Evolutionary conservation across 1,140 invertebrate species (phyloP).

Genomic region (Akabosia matsudoensis): DNA sequence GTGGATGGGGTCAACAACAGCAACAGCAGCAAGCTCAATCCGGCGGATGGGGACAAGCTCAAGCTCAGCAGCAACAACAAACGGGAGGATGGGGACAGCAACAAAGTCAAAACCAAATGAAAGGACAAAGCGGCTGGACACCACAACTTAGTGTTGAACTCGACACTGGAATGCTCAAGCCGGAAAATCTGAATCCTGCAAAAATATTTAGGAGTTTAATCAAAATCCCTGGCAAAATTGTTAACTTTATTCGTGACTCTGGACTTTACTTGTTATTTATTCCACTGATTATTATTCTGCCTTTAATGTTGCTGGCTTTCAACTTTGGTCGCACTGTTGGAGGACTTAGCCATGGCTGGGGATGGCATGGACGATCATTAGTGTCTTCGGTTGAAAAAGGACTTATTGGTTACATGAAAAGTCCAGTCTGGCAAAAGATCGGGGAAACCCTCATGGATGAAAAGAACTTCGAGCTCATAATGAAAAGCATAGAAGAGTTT

Average conservation of each 20-base stretch:
- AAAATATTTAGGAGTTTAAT: background rate
- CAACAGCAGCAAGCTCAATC: background rate
- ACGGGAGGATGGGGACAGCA: background rate
- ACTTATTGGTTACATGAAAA: background rate
- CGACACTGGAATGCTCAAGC: background rate
- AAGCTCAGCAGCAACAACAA: background rate
- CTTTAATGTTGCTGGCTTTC: background rate
- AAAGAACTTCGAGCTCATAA: background rate
- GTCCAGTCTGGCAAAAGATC: conserved; percentile 4
- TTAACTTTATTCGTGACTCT: background rate
- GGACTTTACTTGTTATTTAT: background rate
- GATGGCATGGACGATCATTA: background rate
- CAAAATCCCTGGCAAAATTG: background rate
- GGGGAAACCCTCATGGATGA: conserved; percentile 6
- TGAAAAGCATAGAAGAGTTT: conserved; percentile 8
- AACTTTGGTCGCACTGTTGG: background rate
- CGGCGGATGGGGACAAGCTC: background rate
- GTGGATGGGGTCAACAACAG: background rate
- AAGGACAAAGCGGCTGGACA: background rate
- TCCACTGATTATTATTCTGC: background rate
- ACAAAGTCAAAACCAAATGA: background rate
- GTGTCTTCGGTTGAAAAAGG: background rate
- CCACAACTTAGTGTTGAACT: background rate
- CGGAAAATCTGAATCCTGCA: background rate
- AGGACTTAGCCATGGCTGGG: background rate